A percentile compares a stretch with the other conserved stretches of the same genome.
These are phyloP conservation scores for Parus major DNA, from an alignment of 2,113 vertebrate species.

Conservation along the genomic window DNA sequence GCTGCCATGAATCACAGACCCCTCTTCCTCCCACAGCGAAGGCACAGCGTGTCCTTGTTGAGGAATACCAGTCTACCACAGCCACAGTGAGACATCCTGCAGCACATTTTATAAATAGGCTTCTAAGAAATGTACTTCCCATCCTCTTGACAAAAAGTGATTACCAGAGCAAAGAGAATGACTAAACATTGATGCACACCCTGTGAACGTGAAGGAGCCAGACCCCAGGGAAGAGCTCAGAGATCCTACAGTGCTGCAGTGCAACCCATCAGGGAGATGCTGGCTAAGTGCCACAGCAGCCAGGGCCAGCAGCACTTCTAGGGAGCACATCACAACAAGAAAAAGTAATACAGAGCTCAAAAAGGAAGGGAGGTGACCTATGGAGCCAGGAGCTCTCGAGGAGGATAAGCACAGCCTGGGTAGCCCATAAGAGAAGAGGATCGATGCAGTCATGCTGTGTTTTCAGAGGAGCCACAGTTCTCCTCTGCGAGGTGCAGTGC, in stretches of 20 bases:
- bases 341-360: background rate
- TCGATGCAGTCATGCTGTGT: rapidly evolving
- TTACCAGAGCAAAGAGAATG: background rate
- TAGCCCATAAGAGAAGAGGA: background rate
- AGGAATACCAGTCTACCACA: background rate
- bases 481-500: background rate
- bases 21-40: background rate
- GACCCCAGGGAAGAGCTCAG: background rate
- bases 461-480: background rate
- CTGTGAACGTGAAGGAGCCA: background rate
- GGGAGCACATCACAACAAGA: background rate
- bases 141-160: background rate
- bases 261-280: background rate
- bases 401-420: background rate
- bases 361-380: background rate
- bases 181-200: background rate
- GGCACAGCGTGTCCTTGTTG: background rate
- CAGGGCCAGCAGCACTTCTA: background rate
- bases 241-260: background rate
- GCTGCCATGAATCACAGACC: constrained; percentile 14
- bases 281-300: background rate
- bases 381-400: background rate
- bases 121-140: background rate
- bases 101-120: background rate
- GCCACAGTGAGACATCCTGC: background rate